Evolutionary conservation across 2,888 invertebrate species (phyloP).

Genomic region (Drosophila stalkeri): DNA sequence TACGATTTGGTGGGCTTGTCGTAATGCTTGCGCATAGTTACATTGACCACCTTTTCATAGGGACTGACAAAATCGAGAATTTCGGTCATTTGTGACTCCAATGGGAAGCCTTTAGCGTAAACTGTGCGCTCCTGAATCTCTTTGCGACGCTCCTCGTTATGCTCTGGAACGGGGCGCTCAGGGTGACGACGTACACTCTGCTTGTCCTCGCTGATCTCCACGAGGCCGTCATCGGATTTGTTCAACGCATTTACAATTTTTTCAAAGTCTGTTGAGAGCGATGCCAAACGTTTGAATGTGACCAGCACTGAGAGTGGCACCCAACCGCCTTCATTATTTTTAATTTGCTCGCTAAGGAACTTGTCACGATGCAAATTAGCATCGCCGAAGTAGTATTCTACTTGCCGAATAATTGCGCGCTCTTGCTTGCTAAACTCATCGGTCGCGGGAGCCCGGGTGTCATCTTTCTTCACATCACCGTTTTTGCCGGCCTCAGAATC

Average conservation of each 20-base stretch:
- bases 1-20: constrained; percentile 89
- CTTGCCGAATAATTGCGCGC: constrained; percentile 88
- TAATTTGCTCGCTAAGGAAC: constrained; percentile 94
- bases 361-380: constrained; percentile 96
- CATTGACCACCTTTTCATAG: constrained; percentile 89
- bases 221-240: constrained; percentile 90
- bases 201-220: constrained; percentile 88
- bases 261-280: constrained; percentile 89
- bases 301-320: constrained; percentile 92
- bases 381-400: constrained; percentile 91
- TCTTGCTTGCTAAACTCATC: constrained; percentile 85
- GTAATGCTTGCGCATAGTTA: constrained; percentile 87
- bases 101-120: constrained; percentile 95
- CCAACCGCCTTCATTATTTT: constrained; percentile 96
- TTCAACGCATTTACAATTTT: constrained; percentile 91
- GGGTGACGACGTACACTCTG: constrained; percentile 89
- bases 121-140: constrained; percentile 91
- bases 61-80: constrained; percentile 90
- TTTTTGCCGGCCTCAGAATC: constrained; percentile 57
- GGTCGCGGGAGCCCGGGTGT: constrained; percentile 12
- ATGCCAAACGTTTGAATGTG: constrained; percentile 94
- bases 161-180: constrained; percentile 90
- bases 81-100: constrained; percentile 89
- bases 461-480: constrained; percentile 48
- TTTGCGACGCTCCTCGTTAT: constrained; percentile 92